Evolutionary conservation across 2,113 vertebrate genomes (phyloP).

Genomic region (Rhegmatorhina hoffmannsi): DNA sequence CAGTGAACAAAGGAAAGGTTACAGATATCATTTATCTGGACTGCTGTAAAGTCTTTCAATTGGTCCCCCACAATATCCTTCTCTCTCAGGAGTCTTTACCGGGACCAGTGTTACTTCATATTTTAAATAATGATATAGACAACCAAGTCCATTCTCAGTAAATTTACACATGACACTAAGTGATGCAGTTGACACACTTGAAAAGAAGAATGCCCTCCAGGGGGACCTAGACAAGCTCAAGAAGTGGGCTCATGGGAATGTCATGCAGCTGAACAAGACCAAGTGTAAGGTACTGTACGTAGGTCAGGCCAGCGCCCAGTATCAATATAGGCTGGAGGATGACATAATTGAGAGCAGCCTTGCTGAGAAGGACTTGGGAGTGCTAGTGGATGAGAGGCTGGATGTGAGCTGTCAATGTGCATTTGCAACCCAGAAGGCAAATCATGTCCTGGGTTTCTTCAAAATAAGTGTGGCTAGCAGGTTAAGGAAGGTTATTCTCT

Average conservation of each 20-base stretch:
- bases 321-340: neutral
- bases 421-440: neutral
- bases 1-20: neutral
- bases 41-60: neutral
- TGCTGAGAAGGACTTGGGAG: neutral
- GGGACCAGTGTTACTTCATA: accelerated
- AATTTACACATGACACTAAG: neutral
- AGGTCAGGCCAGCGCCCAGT: neutral
- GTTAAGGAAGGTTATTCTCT: neutral
- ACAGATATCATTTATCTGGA: neutral
- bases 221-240: neutral
- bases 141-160: accelerated
- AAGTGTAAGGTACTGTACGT: neutral
- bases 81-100: neutral
- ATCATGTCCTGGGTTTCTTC: neutral
- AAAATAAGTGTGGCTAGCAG: neutral
- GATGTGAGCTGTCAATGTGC: neutral
- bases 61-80: neutral
- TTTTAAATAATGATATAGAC: accelerated
- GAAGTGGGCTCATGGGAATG: neutral
- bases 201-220: neutral
- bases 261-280: neutral
- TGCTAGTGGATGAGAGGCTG: neutral
- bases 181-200: neutral
- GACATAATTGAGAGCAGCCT: neutral